These are phyloP conservation scores for Carassius auratus DNA, from an alignment of 2,113 vertebrate species.

Conservation along the genomic window DNA sequence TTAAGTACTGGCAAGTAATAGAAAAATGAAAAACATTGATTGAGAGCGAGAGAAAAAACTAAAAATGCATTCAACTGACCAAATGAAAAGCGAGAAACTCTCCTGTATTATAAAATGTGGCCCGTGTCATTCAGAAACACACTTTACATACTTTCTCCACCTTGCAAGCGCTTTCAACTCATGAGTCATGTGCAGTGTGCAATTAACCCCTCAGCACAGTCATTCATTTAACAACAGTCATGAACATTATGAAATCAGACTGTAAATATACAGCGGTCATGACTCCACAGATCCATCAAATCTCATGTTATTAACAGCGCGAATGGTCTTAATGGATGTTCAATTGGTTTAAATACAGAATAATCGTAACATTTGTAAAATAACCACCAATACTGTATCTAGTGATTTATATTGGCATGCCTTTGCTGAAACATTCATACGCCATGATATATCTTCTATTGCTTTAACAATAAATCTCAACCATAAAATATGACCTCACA, in stretches of 20 bases:
- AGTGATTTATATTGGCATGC: background rate
- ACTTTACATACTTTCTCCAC: background rate
- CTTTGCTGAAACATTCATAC: background rate
- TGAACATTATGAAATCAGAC: background rate
- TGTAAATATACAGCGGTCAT: constrained; percentile 19
- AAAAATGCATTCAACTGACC: background rate
- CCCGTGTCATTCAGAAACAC: background rate
- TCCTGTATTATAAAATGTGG: background rate
- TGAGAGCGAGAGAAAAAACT: background rate
- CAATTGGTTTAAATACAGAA: background rate
- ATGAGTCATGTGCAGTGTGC: constrained; percentile 3
- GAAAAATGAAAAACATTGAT: no score
- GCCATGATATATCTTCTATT: background rate
- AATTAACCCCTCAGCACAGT: constrained; percentile 20
- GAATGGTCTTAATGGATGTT: background rate
- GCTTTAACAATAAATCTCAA: background rate
- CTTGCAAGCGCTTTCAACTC: background rate
- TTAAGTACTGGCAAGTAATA: background rate
- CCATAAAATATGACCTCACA: background rate
- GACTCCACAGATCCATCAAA: constrained; percentile 11
- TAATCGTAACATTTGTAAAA: constrained; percentile 1
- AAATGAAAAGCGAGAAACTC: background rate
- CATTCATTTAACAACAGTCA: constrained; percentile 4
- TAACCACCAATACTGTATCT: background rate
- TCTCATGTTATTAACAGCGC: background rate